phyloP scores from a whole-genome alignment of 2,797 vertebrate species.

The Siniperca obscura region DNA sequence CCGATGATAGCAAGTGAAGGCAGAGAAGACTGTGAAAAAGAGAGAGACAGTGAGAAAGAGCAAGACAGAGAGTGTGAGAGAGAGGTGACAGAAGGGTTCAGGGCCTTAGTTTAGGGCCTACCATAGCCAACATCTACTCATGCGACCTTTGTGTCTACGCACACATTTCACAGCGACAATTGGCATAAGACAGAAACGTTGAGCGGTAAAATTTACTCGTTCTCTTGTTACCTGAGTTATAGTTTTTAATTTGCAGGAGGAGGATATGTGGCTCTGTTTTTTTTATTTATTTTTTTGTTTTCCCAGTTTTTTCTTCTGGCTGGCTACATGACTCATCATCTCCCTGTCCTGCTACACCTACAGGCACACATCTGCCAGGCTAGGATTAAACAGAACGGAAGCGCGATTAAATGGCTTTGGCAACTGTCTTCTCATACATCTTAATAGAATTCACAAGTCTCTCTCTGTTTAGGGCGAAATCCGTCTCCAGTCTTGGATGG shows the following conservation, averaged over 20 bases:
- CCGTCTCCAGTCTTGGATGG: slow-evolving; percentile 52
- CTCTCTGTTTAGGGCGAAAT: slow-evolving; percentile 62
- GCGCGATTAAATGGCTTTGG: slow-evolving; percentile 80
- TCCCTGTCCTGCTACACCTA: slow-evolving; percentile 72
- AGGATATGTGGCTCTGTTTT: slow-evolving; percentile 18
- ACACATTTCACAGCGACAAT: slow-evolving; percentile 52
- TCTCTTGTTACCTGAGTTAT: slow-evolving; percentile 48
- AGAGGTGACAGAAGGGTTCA: slow-evolving; percentile 63
- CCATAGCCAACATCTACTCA: slow-evolving; percentile 23
- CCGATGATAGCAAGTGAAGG: slow-evolving; percentile 54
- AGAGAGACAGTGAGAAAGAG: not conserved
- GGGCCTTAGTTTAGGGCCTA: slow-evolving; percentile 66
- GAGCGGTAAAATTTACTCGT: slow-evolving; percentile 56
- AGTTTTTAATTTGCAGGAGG: slow-evolving; percentile 20
- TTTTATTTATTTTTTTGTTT: slow-evolving; percentile 1
- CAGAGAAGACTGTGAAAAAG: slow-evolving; percentile 38
- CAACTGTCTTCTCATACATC: slow-evolving; percentile 78
- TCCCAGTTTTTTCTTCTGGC: slow-evolving; percentile 34
- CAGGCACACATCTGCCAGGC: slow-evolving; percentile 73
- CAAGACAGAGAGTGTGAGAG: slow-evolving; percentile 13
- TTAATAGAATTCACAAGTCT: slow-evolving; percentile 80
- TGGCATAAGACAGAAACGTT: slow-evolving; percentile 20
- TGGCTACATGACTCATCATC: slow-evolving; percentile 74
- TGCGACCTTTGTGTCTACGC: slow-evolving; percentile 1
- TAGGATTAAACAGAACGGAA: slow-evolving; percentile 78